Evolutionary conservation across 64 coral and sea anemone species (phyloP).

Genomic region (Dendronephthya gigantea): DNA sequence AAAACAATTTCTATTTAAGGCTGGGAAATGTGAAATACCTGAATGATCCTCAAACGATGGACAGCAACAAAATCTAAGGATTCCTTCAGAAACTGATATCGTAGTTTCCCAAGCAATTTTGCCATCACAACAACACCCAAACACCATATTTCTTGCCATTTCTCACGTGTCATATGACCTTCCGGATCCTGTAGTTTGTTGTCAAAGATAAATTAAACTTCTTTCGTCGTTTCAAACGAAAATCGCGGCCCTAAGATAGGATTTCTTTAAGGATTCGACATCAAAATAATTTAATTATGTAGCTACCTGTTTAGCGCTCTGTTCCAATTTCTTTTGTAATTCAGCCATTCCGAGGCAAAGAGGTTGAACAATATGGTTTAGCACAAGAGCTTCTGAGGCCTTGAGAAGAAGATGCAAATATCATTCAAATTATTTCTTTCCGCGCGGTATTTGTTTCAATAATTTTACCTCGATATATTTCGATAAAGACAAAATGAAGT

Average conservation of each 20-base stretch:
- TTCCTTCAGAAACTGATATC: constrained; percentile 81
- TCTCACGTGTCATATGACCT: too few relatives aligned
- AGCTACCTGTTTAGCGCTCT: neutral
- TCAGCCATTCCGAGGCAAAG: constrained; percentile 77
- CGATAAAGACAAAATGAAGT: constrained; percentile 76
- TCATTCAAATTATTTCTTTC: too few relatives aligned
- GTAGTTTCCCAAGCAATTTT: constrained; percentile 59
- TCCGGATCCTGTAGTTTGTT: too few relatives aligned
- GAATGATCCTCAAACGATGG: constrained; percentile 63
- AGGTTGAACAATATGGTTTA: constrained; percentile 63
- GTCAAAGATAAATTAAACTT: too few relatives aligned
- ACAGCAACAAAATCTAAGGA: constrained; percentile 85
- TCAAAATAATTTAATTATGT: neutral
- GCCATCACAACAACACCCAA: constrained; percentile 75
- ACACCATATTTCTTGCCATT: constrained; percentile 70
- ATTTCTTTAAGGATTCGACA: too few relatives aligned
- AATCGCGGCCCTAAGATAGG: too few relatives aligned
- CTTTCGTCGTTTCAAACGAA: too few relatives aligned
- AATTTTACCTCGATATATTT: constrained; percentile 61
- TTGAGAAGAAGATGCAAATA: neutral
- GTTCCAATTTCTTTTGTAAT: constrained; percentile 16
- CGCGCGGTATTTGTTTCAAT: too few relatives aligned
- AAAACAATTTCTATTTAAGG: neutral
- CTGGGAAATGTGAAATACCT: constrained; percentile 13
- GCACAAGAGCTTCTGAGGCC: constrained; percentile 65